Percentiles rank a stretch among this genome's conserved stretches.
Evolutionary conservation across 2,888 invertebrate genomes (phyloP).

Genomic region (Noctuana brunneofusca): DNA sequence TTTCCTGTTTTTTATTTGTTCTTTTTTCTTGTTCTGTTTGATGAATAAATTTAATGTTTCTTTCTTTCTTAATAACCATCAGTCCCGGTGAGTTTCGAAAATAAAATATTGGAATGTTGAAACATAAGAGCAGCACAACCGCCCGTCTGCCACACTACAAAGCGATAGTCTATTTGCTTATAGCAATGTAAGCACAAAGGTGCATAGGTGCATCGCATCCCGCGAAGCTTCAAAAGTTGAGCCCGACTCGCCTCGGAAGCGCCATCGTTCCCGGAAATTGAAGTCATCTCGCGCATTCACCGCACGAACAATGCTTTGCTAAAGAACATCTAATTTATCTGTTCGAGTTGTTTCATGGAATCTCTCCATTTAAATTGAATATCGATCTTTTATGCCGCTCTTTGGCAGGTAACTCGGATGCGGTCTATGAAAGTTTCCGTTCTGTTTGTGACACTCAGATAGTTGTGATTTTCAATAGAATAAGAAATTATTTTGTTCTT

Average conservation of each 20-base stretch:
- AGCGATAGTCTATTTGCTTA: conserved; percentile 70
- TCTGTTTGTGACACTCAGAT: conserved; percentile 26
- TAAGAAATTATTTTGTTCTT: conserved; percentile 10
- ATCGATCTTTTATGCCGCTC: conserved; percentile 55
- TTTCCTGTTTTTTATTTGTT: no score
- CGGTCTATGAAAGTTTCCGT: conserved; percentile 30
- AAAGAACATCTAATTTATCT: conserved; percentile 81
- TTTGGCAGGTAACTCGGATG: conserved; percentile 30
- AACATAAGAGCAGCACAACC: conserved; percentile 7
- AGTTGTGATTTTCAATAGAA: conserved; percentile 7
- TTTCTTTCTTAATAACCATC: no score
- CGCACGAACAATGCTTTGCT: conserved; percentile 76
- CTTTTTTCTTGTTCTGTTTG: no score
- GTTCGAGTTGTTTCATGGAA: conserved; percentile 65
- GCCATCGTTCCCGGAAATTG: conserved; percentile 75
- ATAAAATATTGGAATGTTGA: no score
- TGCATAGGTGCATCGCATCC: conserved; percentile 72
- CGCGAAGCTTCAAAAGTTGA: conserved; percentile 71
- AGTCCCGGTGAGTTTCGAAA: no score
- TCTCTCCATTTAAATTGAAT: conserved; percentile 74
- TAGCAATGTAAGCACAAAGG: conserved; percentile 62
- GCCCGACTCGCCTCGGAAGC: conserved; percentile 63
- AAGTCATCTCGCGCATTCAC: conserved; percentile 72
- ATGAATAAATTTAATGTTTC: no score
- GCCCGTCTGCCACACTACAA: conserved; percentile 46